Conservation (phyloP, 2,888 invertebrate species). For the Pseudococcus jackbeardsleyi region DNA sequence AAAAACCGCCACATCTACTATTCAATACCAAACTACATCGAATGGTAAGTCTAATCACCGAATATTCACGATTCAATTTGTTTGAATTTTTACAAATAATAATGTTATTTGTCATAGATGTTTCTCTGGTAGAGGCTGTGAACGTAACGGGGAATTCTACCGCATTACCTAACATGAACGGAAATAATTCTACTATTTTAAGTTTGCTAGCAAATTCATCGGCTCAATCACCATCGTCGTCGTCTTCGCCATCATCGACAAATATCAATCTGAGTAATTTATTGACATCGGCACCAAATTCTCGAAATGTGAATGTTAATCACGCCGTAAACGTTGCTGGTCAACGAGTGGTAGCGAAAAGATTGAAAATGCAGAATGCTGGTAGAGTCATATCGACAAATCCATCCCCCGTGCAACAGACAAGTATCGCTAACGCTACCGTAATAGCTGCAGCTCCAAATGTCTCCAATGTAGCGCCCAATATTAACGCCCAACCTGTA, state of each 20-base stretch:
- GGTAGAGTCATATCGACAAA: conserved; percentile 55
- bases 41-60: conserved; percentile 33
- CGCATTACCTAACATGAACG: conserved; percentile 42
- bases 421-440: conserved; percentile 48
- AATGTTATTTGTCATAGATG: not conserved
- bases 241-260: conserved; percentile 37
- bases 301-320: conserved; percentile 12
- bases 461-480: conserved; percentile 14
- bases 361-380: conserved; percentile 63
- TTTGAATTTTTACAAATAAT: not conserved
- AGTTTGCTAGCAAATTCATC: conserved; percentile 50
- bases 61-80: not conserved
- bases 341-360: conserved; percentile 61
- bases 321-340: conserved; percentile 53
- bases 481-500: conserved; percentile 56
- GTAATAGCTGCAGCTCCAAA: conserved; percentile 46
- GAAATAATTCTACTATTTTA: conserved; percentile 60
- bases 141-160: conserved; percentile 1
- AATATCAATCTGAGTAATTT: conserved; percentile 61
- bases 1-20: conserved; percentile 49
- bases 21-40: conserved; percentile 54
- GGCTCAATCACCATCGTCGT: conserved; percentile 49
- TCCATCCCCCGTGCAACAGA: not conserved
- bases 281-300: conserved; percentile 46
- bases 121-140: conserved; percentile 4